Evolutionary conservation across 2,113 vertebrate species (phyloP).

Genomic region (Cryptoleucopteryx plumbea): DNA sequence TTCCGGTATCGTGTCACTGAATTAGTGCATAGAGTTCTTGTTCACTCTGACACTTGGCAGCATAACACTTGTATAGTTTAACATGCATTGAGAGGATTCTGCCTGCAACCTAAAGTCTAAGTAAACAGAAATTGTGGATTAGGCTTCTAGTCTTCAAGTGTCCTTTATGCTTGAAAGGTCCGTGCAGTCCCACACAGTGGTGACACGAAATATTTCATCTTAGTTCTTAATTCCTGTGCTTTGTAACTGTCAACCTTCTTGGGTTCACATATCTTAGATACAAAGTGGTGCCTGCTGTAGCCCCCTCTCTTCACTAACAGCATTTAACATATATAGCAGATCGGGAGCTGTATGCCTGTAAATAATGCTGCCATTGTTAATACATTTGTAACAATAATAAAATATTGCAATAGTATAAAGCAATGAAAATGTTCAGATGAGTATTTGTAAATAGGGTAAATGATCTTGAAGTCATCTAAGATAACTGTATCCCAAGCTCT

Average conservation of each 20-base stretch:
- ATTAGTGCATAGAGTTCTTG: background rate
- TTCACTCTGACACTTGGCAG: background rate
- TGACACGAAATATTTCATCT: background rate
- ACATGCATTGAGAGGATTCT: background rate
- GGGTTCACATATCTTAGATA: background rate
- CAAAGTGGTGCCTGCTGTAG: background rate
- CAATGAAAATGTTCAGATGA: background rate
- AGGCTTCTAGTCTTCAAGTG: background rate
- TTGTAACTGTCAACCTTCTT: background rate
- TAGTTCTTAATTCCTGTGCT: background rate
- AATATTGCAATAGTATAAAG: background rate
- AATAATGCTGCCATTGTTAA: background rate
- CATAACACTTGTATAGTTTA: background rate
- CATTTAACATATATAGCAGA: background rate
- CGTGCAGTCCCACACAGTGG: background rate
- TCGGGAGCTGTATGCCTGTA: background rate
- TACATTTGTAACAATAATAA: background rate
- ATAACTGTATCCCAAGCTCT: background rate
- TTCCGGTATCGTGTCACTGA: background rate
- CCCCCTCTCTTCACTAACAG: background rate
- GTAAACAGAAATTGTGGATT: background rate
- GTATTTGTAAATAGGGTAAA: background rate
- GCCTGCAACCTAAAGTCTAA: background rate
- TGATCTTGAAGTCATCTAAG: background rate
- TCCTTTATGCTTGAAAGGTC: background rate